A percentile compares a stretch with the other conserved stretches of the same genome.
phyloP scores from a whole-genome alignment of 1,140 invertebrate species.

The Drusus annulatus region DNA sequence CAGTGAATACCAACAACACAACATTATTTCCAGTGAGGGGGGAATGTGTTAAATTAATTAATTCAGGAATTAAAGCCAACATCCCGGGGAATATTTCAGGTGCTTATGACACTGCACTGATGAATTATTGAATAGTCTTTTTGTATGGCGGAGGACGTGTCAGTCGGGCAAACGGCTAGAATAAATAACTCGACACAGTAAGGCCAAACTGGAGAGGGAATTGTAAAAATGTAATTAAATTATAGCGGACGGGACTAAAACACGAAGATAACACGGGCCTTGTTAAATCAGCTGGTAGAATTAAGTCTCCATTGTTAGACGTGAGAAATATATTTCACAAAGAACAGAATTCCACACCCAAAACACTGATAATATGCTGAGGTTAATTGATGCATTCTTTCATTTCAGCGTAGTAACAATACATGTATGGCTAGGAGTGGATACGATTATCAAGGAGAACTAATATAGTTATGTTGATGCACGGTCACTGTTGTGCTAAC shows the following conservation, averaged over 20 bases:
- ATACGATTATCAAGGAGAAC: no score
- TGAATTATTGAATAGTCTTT: constrained; percentile 21
- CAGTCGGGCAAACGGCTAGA: constrained; percentile 16
- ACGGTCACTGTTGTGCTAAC: no score
- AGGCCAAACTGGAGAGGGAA: background rate
- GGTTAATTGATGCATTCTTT: background rate
- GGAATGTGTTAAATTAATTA: constrained; percentile 22
- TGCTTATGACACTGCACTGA: constrained; percentile 19
- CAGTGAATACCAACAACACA: constrained; percentile 19
- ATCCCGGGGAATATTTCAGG: constrained; percentile 16
- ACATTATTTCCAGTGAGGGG: background rate
- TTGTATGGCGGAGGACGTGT: background rate
- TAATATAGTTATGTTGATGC: no score
- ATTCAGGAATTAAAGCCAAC: constrained; percentile 13
- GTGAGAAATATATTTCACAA: constrained; percentile 32
- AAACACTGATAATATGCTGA: constrained; percentile 18
- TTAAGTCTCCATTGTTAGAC: constrained; percentile 30
- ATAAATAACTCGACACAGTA: constrained; percentile 20
- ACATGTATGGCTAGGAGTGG: no score
- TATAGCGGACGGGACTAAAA: constrained; percentile 21
- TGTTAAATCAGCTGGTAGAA: constrained; percentile 31
- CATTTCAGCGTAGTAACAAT: no score
- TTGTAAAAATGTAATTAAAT: constrained; percentile 30
- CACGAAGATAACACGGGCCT: constrained; percentile 15
- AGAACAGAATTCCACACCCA: constrained; percentile 15